Conservation (phyloP, 53 echinoderm and acorn worm species). For the Paracentrotus lividus region DNA sequence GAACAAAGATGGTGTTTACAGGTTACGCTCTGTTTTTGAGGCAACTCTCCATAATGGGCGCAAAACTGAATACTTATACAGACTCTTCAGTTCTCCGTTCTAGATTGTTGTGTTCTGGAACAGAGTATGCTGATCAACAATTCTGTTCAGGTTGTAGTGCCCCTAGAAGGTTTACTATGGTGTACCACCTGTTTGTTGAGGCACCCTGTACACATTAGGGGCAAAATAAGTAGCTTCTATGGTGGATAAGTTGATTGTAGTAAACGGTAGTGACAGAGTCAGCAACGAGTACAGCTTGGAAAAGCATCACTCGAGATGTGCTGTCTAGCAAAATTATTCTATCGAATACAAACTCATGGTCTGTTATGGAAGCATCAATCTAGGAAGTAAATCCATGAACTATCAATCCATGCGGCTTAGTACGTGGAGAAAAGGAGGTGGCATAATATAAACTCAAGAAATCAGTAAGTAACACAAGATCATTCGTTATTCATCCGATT, state of each 20-base stretch:
- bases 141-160: neutral
- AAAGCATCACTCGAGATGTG: neutral
- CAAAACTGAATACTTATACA: too few relatives aligned
- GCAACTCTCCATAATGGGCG: too few relatives aligned
- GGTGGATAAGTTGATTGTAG: too few relatives aligned
- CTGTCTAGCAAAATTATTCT: slow-evolving; percentile 6
- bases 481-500: neutral
- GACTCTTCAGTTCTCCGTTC: too few relatives aligned
- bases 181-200: neutral
- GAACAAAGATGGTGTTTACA: too few relatives aligned
- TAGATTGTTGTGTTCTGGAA: too few relatives aligned
- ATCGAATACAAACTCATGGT: neutral
- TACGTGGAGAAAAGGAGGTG: neutral
- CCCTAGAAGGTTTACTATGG: neutral
- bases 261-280: neutral
- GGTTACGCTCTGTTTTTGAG: too few relatives aligned
- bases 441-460: neutral
- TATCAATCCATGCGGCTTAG: neutral
- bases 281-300: neutral
- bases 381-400: neutral
- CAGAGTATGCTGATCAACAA: too few relatives aligned
- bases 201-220: neutral
- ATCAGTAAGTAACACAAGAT: neutral
- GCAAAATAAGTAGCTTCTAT: too few relatives aligned
- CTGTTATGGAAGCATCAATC: neutral